Percentiles rank a stretch among this genome's conserved stretches.
Conservation (phyloP, 2,888 invertebrate genomes). For the Eulithis prunata region DNA sequence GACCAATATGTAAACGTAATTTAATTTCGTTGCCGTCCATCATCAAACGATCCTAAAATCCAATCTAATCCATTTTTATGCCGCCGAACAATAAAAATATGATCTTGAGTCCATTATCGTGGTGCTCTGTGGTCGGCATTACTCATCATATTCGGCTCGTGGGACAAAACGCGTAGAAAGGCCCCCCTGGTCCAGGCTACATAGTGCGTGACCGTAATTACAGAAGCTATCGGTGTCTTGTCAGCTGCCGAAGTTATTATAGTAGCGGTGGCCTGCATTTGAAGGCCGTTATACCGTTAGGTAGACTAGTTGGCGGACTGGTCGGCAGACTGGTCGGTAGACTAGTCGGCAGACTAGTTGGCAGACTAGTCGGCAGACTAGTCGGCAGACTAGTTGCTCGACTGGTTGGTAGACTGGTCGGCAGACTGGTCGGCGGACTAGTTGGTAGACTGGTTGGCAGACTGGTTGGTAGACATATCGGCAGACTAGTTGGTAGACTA, state of each 20-base stretch:
- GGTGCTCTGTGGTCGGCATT: slow-evolving; percentile 36
- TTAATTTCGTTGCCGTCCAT: neutral
- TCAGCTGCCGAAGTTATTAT: slow-evolving; percentile 35
- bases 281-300: neutral
- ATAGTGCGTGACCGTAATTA: slow-evolving; percentile 72
- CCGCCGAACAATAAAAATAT: slow-evolving; percentile 20
- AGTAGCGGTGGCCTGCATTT: slow-evolving; percentile 6
- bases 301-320: no score
- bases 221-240: slow-evolving; percentile 68
- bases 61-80: slow-evolving; percentile 17
- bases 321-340: no score
- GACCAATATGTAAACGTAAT: neutral
- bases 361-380: no score
- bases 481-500: no score
- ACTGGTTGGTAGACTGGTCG: no score
- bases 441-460: no score
- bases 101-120: neutral
- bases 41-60: slow-evolving; percentile 14
- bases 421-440: no score
- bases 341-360: no score
- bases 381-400: no score
- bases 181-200: slow-evolving; percentile 44
- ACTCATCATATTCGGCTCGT: slow-evolving; percentile 52
- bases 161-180: slow-evolving; percentile 49
- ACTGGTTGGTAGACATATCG: no score